phyloP scores from a whole-genome alignment of 2,888 invertebrate genomes.

The Agapostemon virescens region DNA sequence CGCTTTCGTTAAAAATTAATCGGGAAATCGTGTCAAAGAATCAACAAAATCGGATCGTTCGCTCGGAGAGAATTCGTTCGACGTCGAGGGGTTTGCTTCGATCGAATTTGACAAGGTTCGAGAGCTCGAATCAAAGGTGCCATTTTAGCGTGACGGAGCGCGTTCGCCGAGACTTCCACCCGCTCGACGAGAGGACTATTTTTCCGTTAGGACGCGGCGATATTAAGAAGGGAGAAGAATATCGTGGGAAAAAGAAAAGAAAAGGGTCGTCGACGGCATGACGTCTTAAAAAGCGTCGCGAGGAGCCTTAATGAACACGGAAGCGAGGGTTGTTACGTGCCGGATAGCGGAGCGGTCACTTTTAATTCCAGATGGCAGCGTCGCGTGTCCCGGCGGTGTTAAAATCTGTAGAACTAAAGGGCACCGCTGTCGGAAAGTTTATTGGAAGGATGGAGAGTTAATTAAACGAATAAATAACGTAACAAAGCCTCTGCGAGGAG shows the following conservation, averaged over 20 bases:
- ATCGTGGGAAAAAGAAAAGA: background rate
- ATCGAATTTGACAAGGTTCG: background rate
- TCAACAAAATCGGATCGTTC: no score
- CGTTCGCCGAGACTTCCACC: background rate
- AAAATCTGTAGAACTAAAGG: constrained; percentile 66
- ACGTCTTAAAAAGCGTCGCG: constrained; percentile 17
- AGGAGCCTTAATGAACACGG: constrained; percentile 48
- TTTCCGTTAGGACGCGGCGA: background rate
- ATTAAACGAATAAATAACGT: constrained; percentile 79
- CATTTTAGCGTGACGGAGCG: no score
- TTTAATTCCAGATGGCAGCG: constrained; percentile 68
- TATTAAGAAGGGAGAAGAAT: background rate
- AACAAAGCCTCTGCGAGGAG: constrained; percentile 69
- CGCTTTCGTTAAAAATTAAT: no score
- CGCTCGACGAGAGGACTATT: background rate
- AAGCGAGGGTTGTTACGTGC: constrained; percentile 34
- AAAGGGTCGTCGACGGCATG: background rate
- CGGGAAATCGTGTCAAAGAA: no score
- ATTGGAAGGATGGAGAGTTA: constrained; percentile 75
- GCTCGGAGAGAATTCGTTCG: no score
- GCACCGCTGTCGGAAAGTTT: constrained; percentile 67
- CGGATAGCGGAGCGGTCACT: constrained; percentile 48
- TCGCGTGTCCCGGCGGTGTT: constrained; percentile 72
- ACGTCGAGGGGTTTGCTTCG: background rate
- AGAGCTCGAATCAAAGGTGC: background rate